Conservation (phyloP, 92 coral and sea anemone genomes). For the Phymanthus crucifer region DNA sequence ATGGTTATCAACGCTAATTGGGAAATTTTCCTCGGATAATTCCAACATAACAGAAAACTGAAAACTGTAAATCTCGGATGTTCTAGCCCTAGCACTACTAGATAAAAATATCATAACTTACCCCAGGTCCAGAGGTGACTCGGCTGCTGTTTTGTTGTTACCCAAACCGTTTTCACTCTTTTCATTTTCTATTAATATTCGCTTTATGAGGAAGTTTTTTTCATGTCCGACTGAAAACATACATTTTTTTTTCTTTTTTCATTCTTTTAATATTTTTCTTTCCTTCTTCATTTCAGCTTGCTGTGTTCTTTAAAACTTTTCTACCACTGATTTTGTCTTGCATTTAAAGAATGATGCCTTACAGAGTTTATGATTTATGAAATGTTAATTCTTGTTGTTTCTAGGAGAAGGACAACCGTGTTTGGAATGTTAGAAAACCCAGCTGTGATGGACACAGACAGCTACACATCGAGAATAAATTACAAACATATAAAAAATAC, state of each 20-base stretch:
- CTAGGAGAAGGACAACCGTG: neutral
- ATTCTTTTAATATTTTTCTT: neutral
- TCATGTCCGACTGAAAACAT: neutral
- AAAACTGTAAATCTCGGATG: too few species aligned
- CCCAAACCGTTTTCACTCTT: constrained; percentile 3
- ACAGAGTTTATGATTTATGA: neutral
- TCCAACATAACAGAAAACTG: too few species aligned
- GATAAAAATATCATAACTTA: neutral
- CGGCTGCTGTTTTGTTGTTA: neutral
- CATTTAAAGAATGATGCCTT: neutral
- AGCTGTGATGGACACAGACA: too few species aligned
- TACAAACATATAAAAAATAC: too few species aligned
- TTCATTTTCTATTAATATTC: constrained; percentile 1
- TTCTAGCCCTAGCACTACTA: too few species aligned
- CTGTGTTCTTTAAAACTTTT: neutral
- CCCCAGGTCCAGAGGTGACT: constrained; percentile 6
- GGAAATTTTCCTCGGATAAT: too few species aligned
- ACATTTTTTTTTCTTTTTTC: neutral
- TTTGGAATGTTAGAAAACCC: neutral
- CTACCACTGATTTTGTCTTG: neutral
- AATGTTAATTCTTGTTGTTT: neutral
- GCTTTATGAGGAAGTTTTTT: neutral
- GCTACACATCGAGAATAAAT: too few species aligned
- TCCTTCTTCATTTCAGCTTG: too few species aligned
- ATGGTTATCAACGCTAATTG: too few species aligned